Conservation (phyloP, 1,140 invertebrate species). For the Bombus breviceps region DNA sequence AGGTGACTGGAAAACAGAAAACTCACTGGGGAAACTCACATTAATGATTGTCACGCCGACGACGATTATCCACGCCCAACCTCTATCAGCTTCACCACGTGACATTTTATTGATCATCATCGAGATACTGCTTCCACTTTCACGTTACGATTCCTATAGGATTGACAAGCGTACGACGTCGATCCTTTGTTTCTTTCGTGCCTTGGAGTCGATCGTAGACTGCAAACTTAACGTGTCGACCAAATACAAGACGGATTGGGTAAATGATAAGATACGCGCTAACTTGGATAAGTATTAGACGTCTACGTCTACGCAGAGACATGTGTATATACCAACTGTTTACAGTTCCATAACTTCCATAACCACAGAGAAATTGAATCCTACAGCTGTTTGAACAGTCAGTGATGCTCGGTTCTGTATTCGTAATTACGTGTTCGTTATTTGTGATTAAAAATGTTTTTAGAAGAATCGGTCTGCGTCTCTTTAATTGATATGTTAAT, state of each 20-base stretch:
- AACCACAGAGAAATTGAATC: background rate
- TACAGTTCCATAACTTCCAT: background rate
- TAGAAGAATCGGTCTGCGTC: no score
- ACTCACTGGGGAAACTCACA: slow-evolving; percentile 81
- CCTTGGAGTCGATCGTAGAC: slow-evolving; percentile 12
- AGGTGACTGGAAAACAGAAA: background rate
- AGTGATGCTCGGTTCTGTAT: no score
- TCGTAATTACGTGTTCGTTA: background rate
- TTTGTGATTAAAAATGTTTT: no score
- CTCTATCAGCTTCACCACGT: slow-evolving; percentile 81
- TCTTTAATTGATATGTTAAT: background rate
- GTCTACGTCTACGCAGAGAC: background rate
- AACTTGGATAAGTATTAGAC: slow-evolving; percentile 20
- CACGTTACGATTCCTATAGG: background rate
- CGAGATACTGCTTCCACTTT: background rate
- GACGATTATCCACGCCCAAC: slow-evolving; percentile 88
- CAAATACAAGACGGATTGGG: slow-evolving; percentile 36
- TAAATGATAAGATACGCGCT: slow-evolving; percentile 58
- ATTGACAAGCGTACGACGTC: background rate
- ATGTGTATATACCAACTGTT: background rate
- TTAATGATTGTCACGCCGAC: slow-evolving; percentile 83
- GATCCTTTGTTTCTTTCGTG: slow-evolving; percentile 23
- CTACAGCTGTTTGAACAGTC: background rate
- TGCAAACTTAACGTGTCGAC: slow-evolving; percentile 34
- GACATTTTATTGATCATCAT: slow-evolving; percentile 35